These are phyloP conservation scores for Hemiscyllium ocellatum DNA, from an alignment of 2,113 vertebrate species.

Conservation along the genomic window DNA sequence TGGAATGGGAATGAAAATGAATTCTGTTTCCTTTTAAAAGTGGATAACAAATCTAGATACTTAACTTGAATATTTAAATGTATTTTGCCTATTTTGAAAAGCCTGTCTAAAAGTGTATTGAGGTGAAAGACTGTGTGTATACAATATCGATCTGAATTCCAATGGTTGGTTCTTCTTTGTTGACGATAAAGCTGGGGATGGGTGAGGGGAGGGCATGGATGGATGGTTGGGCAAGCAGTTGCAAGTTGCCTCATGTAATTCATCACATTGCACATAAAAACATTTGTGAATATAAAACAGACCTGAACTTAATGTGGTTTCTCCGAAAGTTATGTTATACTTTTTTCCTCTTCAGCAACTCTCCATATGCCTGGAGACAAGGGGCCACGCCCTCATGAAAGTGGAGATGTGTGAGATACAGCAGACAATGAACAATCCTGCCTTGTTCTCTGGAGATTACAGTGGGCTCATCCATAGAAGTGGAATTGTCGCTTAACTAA, in stretches of 20 bases:
- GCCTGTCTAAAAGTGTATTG: neutral
- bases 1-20: neutral
- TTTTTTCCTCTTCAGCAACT: neutral
- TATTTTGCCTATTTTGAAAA: neutral
- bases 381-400: no score
- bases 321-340: neutral
- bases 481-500: no score
- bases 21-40: neutral
- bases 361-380: no score
- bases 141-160: neutral
- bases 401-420: no score
- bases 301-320: neutral
- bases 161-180: neutral
- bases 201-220: neutral
- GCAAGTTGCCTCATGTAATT: neutral
- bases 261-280: neutral
- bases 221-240: neutral
- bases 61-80: neutral
- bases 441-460: no score
- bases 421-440: no score
- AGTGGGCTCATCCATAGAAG: no score
- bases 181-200: no score
- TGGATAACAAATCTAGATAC: neutral
- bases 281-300: neutral
- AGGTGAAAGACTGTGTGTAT: neutral